A percentile compares a stretch with the other conserved stretches of the same genome.
Conservation (phyloP, 2,797 vertebrate genomes). For the Chaunax sp. region DNA sequence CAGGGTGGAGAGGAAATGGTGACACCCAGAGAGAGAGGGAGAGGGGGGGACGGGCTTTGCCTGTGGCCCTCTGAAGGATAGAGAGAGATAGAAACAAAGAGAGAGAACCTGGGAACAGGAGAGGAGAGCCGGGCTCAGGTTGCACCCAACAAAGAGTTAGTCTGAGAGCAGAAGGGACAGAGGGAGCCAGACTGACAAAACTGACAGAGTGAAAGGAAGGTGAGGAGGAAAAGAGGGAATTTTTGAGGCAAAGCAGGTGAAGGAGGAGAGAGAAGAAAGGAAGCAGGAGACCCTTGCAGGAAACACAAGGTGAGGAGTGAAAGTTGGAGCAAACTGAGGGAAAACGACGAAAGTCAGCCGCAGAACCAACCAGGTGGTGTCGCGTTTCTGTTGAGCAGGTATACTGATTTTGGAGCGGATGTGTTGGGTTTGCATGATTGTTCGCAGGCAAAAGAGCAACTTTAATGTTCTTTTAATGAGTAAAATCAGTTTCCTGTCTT, state of each 20-base stretch:
- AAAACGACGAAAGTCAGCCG: background rate
- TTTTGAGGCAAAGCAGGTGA: constrained; percentile 20
- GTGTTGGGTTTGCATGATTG: background rate
- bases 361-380: constrained; percentile 39
- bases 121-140: constrained; percentile 67
- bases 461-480: background rate
- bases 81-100: constrained; percentile 44
- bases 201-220: constrained; percentile 24
- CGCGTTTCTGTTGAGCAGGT: constrained; percentile 55
- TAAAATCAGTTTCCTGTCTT: background rate
- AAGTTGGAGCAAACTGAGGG: constrained; percentile 36
- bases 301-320: constrained; percentile 21
- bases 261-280: constrained; percentile 7
- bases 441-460: background rate
- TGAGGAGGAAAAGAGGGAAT: constrained; percentile 9
- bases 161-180: constrained; percentile 43
- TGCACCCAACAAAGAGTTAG: constrained; percentile 71
- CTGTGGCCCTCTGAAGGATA: constrained; percentile 51
- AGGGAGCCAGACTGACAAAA: constrained; percentile 20
- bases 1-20: constrained; percentile 78
- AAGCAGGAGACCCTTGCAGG: constrained; percentile 8
- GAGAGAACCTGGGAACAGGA: constrained; percentile 73
- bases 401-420: constrained; percentile 47
- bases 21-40: constrained; percentile 73
- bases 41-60: constrained; percentile 47